Base-by-base conservation (phyloP, 1,140 invertebrate genomes). In the Pseudoatta argentina region DNA sequence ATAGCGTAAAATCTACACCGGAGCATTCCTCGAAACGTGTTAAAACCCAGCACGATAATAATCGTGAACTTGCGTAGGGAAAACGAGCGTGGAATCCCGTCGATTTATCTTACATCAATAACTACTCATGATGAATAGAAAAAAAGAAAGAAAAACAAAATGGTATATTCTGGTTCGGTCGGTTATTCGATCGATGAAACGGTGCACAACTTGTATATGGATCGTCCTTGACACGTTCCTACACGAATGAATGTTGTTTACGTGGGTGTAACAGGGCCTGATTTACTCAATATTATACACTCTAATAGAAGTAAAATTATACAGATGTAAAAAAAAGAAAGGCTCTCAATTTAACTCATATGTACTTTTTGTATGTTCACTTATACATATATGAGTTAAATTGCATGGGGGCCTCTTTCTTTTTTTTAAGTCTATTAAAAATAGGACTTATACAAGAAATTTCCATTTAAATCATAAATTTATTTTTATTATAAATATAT, bases 141-240 rank as follows among this genome's bases (percentile, higher is more conserved):
- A 16, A 82, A 53, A 16, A 27, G 34, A 55, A 57, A 67, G 8
- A 73, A 34, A 21, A 63, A 81, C 10, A 86, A 51, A 39, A n/a
- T 51, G 12, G n/a, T 44, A 69, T 4, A 67, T 88, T 55, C 85
- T 66, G 16, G 3, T 21, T 2, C 18, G 24, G 12, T 53, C 51
- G 48, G 48, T 16, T n/a, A 53, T 12, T 18, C 39, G 39, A 53
- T 30, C 48, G 18, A 72, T 10, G n/a, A 55, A n/a, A 73, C 71
- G 34, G 10, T 44, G 39, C 10, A 44, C 10, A 10, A 44, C 8
- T 44, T 44, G 39, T 44, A 44, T 44, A 0, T 44, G 39, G 3
- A 51, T 53, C 69, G 69, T 72, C 71, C 71, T 73, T 73, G 71
- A 30, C 48, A 16, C 24, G n/a, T 61, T 61, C 73, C 27, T 55